These are phyloP conservation scores for Dinocampus coccinellae DNA, from an alignment of 2,888 invertebrate species.

Conservation along the genomic window DNA sequence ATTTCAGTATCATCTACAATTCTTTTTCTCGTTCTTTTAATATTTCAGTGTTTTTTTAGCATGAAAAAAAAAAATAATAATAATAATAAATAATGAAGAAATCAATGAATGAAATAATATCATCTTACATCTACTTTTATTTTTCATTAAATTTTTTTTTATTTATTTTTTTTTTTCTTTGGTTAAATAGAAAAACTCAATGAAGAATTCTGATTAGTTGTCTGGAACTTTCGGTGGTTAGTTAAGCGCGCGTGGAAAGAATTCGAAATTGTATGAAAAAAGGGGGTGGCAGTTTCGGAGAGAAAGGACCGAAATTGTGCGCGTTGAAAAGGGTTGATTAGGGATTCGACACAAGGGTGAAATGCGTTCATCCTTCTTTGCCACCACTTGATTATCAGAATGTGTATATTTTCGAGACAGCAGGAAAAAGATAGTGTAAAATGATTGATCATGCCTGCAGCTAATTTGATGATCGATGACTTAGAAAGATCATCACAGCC, in stretches of 20 bases:
- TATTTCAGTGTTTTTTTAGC: not conserved
- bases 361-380: not conserved
- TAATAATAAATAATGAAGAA: too few relatives aligned
- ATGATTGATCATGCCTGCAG: constrained; percentile 11
- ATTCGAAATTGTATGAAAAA: constrained; percentile 26
- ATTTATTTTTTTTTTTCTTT: too few relatives aligned
- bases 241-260: constrained; percentile 33
- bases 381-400: not conserved
- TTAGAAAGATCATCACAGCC: not conserved
- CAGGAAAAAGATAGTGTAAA: not conserved
- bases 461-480: constrained; percentile 25
- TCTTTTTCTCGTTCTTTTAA: not conserved
- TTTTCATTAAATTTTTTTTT: constrained; percentile 9
- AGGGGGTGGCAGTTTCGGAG: not conserved
- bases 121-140: constrained; percentile 20
- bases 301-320: constrained; percentile 57
- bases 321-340: constrained; percentile 70
- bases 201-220: constrained; percentile 35
- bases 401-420: not conserved
- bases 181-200: constrained; percentile 21
- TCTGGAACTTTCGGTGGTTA: constrained; percentile 35
- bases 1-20: constrained; percentile 53
- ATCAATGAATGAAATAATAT: constrained; percentile 23
- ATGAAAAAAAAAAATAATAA: not conserved
- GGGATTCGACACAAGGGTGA: constrained; percentile 55